Base-by-base conservation (phyloP, 2,888 invertebrate genomes). In the Cataglyphis albicans region DNA sequence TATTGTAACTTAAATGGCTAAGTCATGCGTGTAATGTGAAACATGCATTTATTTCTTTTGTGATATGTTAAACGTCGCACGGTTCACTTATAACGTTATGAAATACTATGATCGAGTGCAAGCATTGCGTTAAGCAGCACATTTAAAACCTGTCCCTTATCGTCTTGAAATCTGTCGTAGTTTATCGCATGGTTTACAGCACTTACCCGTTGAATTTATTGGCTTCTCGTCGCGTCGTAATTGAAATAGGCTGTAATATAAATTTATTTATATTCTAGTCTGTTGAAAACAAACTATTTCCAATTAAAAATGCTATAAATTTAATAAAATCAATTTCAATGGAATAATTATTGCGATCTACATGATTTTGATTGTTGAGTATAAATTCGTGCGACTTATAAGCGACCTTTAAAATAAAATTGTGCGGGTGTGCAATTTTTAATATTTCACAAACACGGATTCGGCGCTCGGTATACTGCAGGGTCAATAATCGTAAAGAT, bases 61-160 rank as follows among this genome's bases (percentile, higher is more conserved):
- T 57, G 68, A 68, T 52, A 44, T 70, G 78, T 59, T 70, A 78
- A 78, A 59, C 78, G 41, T 29, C 76, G 41, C 21, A 57, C 57
- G 38, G 57, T 70, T 57, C 78, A 78, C 76, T 78, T 57, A 78
- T 68, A 25, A 70, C 44, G 59, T 80, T 80, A 80, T 44, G 78
- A 80, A 72, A 70, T 61, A 80, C 35, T 18, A 15, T 59, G 78
- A 78, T 78, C 78, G 78, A 70, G 44, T 44, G 59, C 32, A 35
- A 70, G 59, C 78, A 44, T 68, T 78, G 70, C 57, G 59, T 78
- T 78, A 70, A 70, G 18, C 72, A 32, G 72, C 72, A 7, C 72
- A 44, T 80, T 72, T 35, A 78, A 78, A 78, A 59, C 59, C 78
- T 59, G 72, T 59, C 59, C 44, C 25, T 70, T 70, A 78, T 78